Percentiles rank a stretch among this genome's conserved stretches.
phyloP scores from a whole-genome alignment of 2,113 vertebrate genomes.

The Prolemur simus region DNA sequence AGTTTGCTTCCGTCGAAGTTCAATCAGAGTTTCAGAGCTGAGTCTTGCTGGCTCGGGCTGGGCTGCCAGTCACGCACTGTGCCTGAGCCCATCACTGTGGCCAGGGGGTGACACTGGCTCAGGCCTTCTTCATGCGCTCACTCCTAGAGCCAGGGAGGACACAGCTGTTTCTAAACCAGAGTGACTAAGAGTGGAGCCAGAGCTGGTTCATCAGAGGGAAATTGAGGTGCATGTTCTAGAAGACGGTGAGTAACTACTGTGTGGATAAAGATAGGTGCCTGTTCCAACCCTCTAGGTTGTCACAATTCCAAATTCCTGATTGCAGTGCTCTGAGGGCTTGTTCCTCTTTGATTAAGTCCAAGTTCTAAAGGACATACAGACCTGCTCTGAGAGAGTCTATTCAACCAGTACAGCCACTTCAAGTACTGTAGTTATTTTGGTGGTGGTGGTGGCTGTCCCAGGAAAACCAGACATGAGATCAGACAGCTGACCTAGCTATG shows the following conservation, averaged over 20 bases:
- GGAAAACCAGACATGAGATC: neutral
- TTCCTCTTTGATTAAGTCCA: neutral
- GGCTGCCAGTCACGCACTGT: fast-evolving
- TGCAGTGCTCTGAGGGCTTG: neutral
- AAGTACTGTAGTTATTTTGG: neutral
- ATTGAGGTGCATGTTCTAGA: neutral
- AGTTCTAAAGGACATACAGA: neutral
- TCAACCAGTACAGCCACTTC: neutral
- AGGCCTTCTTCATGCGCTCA: neutral
- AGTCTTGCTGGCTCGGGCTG: neutral
- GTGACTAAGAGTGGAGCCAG: neutral
- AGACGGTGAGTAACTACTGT: neutral
- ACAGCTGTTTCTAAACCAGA: neutral
- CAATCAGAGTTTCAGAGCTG: neutral
- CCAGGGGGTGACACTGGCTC: neutral
- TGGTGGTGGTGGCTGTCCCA: neutral
- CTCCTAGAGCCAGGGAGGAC: neutral
- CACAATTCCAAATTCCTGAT: neutral
- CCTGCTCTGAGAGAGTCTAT: neutral
- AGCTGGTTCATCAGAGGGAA: neutral
- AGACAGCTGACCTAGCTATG: neutral
- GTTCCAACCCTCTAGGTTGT: neutral
- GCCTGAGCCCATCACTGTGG: too few species aligned
- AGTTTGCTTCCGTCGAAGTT: neutral
- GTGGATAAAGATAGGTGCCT: neutral